These are phyloP conservation scores for Agapetus fuscipes DNA, from an alignment of 2,888 invertebrate species.

Conservation along the genomic window DNA sequence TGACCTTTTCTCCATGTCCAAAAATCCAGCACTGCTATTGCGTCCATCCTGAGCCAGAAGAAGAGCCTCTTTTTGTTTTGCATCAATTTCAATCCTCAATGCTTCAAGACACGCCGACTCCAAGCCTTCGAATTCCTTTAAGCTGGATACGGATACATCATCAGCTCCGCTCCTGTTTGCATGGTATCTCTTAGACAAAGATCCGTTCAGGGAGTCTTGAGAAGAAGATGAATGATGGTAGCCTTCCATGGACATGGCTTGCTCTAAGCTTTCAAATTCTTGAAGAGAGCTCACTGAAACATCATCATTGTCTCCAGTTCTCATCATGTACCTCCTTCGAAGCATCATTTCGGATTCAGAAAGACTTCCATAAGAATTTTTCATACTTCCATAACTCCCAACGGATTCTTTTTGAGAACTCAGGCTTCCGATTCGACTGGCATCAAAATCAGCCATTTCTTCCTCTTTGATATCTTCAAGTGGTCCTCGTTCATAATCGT, in stretches of 20 bases:
- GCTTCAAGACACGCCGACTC: slow-evolving; percentile 83
- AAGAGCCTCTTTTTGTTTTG: slow-evolving; percentile 76
- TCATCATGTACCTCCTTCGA: slow-evolving; percentile 72
- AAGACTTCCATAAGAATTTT: slow-evolving; percentile 83
- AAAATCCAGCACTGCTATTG: slow-evolving; percentile 38
- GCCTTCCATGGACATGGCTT: slow-evolving; percentile 71
- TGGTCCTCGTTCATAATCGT: slow-evolving; percentile 74
- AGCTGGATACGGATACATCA: slow-evolving; percentile 75
- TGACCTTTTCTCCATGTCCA: slow-evolving; percentile 42
- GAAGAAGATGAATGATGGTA: slow-evolving; percentile 68
- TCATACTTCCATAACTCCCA: slow-evolving; percentile 71
- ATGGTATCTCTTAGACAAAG: slow-evolving; percentile 62
- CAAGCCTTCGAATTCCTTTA: slow-evolving; percentile 87
- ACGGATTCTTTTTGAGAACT: slow-evolving; percentile 71
- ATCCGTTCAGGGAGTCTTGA: slow-evolving; percentile 78
- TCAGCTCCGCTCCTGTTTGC: slow-evolving; percentile 68
- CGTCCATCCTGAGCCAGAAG: slow-evolving; percentile 51
- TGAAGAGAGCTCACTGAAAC: slow-evolving; percentile 86
- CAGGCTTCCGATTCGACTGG: slow-evolving; percentile 64
- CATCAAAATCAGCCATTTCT: slow-evolving; percentile 80
- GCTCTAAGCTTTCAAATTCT: slow-evolving; percentile 89
- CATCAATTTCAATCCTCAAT: slow-evolving; percentile 70
- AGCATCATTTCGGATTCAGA: slow-evolving; percentile 85
- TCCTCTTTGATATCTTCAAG: slow-evolving; percentile 90
- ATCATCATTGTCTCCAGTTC: slow-evolving; percentile 82